Evolutionary conservation across 2,888 invertebrate species (phyloP), one percentile per base, ranked within the genome.

Genomic region (Kryphioiulus occultus): DNA sequence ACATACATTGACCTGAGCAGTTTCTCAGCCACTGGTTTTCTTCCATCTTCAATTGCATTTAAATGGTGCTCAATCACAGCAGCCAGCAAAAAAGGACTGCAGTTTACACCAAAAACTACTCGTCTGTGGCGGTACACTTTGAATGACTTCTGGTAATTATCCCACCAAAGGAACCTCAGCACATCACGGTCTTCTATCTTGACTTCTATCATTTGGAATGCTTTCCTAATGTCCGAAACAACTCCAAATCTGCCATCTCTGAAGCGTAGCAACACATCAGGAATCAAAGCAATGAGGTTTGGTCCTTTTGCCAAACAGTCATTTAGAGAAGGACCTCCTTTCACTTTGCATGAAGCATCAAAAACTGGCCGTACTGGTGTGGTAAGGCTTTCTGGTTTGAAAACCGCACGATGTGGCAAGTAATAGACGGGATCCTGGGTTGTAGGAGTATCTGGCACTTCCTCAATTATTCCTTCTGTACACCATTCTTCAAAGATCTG

Each of bases 121-220:
- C 86, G 30, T 0, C 39, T 10, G 22, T 86, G 85, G 1, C 39
- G 44, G 12, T 39, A 39, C 39, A 32, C 22, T 39, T 85, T 85
- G 15, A 78, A 30, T 10, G 3, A 1, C 44, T 44, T 44, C 1
- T 1, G 3, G 7, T 44, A 10, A 15, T 44, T 1, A 44, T 86
- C n/a, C 35, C 53, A 86, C 86, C 78, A 86, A 5, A 86, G 30
- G 32, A 86, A 86, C 26, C 15, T 22, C 12, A 10, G 22, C 9
- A 9, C 15, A 35, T 86, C 22, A 4, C 19, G 15, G 32, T 68
- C 78, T 15, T 86, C 22, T 10, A 5, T 0, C 0, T 26, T 1
- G 3, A 86, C 86, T 35, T 19, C 86, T 2, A 86, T 68, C 86
- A 86, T 86, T 7, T 26, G 86, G 35, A 86, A 86, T 0, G 86